Evolutionary conservation across 1,140 invertebrate species (phyloP).

Genomic region (Drosophila dunni): DNA sequence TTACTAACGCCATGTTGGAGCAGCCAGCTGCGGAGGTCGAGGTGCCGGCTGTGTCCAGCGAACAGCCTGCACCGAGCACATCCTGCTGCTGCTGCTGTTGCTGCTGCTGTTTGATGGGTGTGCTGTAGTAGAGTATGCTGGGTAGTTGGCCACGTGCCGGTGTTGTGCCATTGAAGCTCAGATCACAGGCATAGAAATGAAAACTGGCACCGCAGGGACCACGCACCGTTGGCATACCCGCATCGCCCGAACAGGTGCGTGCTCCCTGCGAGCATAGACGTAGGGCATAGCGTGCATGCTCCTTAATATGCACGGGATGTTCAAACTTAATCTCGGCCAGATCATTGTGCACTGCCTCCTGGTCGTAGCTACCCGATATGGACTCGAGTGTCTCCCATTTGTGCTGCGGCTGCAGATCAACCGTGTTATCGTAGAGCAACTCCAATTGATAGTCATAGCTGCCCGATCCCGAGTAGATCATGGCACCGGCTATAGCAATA

Average conservation of each 20-base stretch:
- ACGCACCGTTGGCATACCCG: slow-evolving; percentile 93
- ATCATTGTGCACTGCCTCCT: slow-evolving; percentile 88
- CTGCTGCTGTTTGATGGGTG: slow-evolving; percentile 79
- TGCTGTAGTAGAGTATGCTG: slow-evolving; percentile 94
- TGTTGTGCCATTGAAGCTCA: slow-evolving; percentile 98
- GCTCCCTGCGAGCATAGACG: slow-evolving; percentile 95
- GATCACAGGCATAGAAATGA: slow-evolving; percentile 95
- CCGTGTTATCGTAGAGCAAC: slow-evolving; percentile 91
- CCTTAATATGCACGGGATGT: slow-evolving; percentile 94
- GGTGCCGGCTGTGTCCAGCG: slow-evolving; percentile 1
- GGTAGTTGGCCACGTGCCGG: slow-evolving; percentile 97
- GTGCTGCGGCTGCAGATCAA: slow-evolving; percentile 85
- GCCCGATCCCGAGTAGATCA: slow-evolving; percentile 94
- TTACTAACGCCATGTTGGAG: not conserved
- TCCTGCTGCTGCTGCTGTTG: slow-evolving; percentile 15
- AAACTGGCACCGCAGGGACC: slow-evolving; percentile 97
- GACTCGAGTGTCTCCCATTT: slow-evolving; percentile 84
- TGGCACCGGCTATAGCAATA: slow-evolving; percentile 93
- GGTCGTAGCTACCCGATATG: slow-evolving; percentile 79
- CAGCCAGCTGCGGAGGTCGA: not conserved
- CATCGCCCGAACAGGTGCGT: slow-evolving; percentile 96
- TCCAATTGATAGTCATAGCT: slow-evolving; percentile 96
- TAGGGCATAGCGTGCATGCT: slow-evolving; percentile 95
- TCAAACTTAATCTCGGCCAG: slow-evolving; percentile 96
- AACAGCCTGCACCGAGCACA: slow-evolving; percentile 27